Conservation (phyloP, 2,888 invertebrate genomes). For the Drosophila atripex region DNA sequence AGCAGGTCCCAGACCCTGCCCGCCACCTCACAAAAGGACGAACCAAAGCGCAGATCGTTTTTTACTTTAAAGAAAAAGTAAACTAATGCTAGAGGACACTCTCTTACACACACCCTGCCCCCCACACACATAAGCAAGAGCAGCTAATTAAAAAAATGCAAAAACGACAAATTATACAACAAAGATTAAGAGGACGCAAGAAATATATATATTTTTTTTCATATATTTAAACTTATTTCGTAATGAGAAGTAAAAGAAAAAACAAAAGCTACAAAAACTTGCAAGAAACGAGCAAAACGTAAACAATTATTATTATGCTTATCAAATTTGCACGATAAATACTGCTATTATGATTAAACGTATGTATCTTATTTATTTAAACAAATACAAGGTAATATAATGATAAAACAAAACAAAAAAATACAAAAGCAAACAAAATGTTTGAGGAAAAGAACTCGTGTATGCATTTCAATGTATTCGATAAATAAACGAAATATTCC, state of each 20-base stretch:
- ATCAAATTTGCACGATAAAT: conserved; percentile 82
- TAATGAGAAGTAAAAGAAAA: conserved; percentile 55
- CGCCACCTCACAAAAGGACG: conserved; percentile 94
- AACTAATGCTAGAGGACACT: conserved; percentile 80
- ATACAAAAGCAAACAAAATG: conserved; percentile 54
- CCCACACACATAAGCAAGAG: conserved; percentile 65
- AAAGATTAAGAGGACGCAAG: conserved; percentile 43
- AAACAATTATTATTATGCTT: conserved; percentile 81
- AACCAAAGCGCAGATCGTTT: conserved; percentile 97
- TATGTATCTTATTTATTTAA: conserved; percentile 83
- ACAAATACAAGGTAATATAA: conserved; percentile 79
- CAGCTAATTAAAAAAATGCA: conserved; percentile 66
- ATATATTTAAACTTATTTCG: conserved; percentile 76
- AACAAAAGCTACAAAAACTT: conserved; percentile 52
- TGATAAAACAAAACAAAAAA: conserved; percentile 56
- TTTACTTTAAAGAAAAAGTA: conserved; percentile 99
- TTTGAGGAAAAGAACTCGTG: conserved; percentile 74
- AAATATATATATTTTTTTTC: conserved; percentile 72
- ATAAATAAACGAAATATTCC: conserved; percentile 81
- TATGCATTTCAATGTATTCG: conserved; percentile 83
- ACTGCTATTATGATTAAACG: conserved; percentile 81
- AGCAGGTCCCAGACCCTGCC: conserved; percentile 97
- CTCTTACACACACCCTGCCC: conserved; percentile 22
- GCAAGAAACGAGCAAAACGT: conserved; percentile 68
- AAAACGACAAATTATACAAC: conserved; percentile 47